Evolutionary conservation across 2,888 invertebrate genomes (phyloP).

Genomic region (Euplexia lucipara): DNA sequence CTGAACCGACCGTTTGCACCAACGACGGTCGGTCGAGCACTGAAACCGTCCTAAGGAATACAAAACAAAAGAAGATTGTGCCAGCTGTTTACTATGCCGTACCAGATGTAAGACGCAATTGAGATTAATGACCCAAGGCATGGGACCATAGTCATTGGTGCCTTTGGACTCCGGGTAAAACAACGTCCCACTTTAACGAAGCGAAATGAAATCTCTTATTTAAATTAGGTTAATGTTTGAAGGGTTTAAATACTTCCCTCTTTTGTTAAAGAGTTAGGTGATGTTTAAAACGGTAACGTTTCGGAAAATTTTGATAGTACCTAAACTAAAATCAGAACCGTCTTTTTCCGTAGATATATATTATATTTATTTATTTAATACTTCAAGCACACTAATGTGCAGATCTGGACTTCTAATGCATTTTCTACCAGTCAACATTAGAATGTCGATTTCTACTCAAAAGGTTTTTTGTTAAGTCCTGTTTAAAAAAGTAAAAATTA

Average conservation of each 20-base stretch:
- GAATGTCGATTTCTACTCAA: too few relatives aligned
- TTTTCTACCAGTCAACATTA: too few relatives aligned
- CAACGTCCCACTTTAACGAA: conserved; percentile 34
- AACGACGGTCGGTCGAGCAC: too few relatives aligned
- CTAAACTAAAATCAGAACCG: background rate
- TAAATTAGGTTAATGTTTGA: conserved; percentile 25
- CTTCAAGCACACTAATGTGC: too few relatives aligned
- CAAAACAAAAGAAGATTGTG: conserved; percentile 39
- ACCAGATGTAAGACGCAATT: conserved; percentile 36
- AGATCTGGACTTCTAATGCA: too few relatives aligned
- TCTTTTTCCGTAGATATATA: too few relatives aligned
- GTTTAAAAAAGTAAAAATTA: too few relatives aligned
- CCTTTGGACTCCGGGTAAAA: conserved; percentile 13
- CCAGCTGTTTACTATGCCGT: conserved; percentile 48
- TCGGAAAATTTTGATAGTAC: background rate
- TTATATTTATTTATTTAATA: too few relatives aligned
- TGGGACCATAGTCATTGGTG: conserved; percentile 5
- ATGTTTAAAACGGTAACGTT: background rate
- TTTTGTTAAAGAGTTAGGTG: conserved; percentile 1
- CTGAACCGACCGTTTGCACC: too few relatives aligned
- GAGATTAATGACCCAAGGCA: conserved; percentile 44
- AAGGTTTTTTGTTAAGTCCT: too few relatives aligned
- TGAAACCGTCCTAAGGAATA: conserved; percentile 10
- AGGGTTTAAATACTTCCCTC: conserved; percentile 14
- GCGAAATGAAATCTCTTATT: conserved; percentile 36